These are phyloP conservation scores for Gavialis gangeticus DNA, from an alignment of 2,113 vertebrate species.

Conservation along the genomic window DNA sequence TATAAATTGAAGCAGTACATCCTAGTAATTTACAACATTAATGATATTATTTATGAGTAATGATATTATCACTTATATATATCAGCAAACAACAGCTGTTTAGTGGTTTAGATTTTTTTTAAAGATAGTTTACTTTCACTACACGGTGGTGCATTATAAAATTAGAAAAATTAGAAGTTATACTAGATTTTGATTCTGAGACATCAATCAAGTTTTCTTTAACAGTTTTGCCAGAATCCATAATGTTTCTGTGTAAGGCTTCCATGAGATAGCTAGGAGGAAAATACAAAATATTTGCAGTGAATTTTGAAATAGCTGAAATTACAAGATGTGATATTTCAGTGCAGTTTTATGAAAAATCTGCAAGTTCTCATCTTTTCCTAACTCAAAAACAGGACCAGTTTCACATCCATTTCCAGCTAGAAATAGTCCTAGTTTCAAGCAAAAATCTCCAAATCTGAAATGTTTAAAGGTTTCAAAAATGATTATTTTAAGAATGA, in stretches of 20 bases:
- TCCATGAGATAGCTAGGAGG: background rate
- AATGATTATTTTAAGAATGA: background rate
- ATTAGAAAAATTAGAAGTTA: background rate
- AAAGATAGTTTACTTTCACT: background rate
- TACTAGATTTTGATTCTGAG: background rate
- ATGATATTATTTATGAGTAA: too few relatives aligned
- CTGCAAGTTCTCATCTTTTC: background rate
- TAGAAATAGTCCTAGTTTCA: background rate
- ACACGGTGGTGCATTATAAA: background rate
- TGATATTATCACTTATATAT: background rate
- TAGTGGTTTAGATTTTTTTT: background rate
- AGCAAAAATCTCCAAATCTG: background rate
- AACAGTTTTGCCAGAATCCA: background rate
- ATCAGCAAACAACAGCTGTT: background rate
- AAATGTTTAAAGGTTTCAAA: background rate
- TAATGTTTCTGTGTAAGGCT: background rate
- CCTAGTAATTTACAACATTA: too few relatives aligned
- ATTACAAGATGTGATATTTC: background rate
- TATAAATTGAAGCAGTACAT: background rate
- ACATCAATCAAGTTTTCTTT: background rate
- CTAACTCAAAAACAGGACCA: background rate
- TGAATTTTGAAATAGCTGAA: background rate
- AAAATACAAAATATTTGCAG: background rate
- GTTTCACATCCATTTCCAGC: constrained; percentile 3
- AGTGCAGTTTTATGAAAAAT: background rate